A percentile compares a stretch with the other conserved stretches of the same genome.
These are phyloP conservation scores for Fulmarus glacialis DNA, from an alignment of 2,113 vertebrate genomes.

Conservation along the genomic window DNA sequence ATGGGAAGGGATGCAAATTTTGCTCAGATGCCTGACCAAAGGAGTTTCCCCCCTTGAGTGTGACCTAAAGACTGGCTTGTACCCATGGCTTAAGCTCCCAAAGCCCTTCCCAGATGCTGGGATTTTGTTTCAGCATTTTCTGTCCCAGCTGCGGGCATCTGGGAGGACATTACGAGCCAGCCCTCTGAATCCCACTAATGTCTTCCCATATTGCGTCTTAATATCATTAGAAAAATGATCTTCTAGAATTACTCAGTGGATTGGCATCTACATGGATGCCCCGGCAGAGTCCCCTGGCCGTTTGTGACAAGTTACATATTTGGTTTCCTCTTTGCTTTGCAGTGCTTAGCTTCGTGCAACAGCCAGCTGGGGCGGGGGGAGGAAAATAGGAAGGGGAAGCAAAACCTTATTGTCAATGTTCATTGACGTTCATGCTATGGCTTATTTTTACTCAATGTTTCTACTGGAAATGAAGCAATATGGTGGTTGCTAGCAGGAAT, in stretches of 20 bases:
- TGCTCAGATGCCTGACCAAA: fast-evolving
- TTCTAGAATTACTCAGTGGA: background rate
- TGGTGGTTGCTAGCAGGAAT: background rate
- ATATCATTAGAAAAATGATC: background rate
- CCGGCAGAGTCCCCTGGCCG: background rate
- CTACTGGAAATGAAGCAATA: background rate
- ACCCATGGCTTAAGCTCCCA: background rate
- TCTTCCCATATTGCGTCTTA: background rate
- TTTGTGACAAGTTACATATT: background rate
- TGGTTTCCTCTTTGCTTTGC: background rate
- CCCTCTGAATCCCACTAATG: background rate
- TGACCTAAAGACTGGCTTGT: background rate
- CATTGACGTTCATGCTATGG: background rate
- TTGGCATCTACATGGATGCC: background rate
- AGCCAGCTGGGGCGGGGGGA: no score
- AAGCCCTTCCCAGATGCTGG: background rate
- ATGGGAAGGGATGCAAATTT: background rate
- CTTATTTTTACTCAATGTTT: background rate
- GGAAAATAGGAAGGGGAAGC: no score
- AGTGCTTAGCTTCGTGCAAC: background rate
- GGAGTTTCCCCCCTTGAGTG: no score
- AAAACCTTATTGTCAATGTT: background rate
- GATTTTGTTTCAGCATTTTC: background rate
- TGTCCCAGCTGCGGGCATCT: background rate
- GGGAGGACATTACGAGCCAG: background rate